Conservation (phyloP, 2,113 vertebrate species). For the Lophura nycthemera region DNA sequence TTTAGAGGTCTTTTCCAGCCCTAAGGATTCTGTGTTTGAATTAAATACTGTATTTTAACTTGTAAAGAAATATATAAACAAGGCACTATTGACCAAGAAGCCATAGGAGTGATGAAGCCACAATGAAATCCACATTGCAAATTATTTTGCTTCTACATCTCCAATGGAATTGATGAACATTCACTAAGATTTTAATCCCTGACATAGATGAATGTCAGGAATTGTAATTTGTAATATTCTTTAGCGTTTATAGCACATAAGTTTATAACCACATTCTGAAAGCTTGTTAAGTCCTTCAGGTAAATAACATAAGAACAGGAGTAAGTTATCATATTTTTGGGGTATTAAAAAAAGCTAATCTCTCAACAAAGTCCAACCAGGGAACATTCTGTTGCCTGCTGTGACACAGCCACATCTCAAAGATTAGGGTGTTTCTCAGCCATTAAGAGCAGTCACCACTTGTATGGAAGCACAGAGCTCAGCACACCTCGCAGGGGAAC, state of each 20-base stretch:
- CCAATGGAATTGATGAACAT: background rate
- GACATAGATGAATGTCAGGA: background rate
- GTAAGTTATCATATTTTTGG: background rate
- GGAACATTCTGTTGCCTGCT: background rate
- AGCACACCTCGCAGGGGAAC: slow-evolving; percentile 72
- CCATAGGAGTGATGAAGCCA: background rate
- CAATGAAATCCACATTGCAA: background rate
- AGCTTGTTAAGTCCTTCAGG: background rate
- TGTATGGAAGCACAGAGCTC: slow-evolving; percentile 76
- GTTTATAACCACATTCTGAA: too few relatives aligned
- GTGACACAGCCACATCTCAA: background rate
- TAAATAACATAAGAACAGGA: background rate
- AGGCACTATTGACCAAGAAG: background rate
- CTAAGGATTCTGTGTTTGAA: background rate
- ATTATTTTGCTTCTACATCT: slow-evolving; percentile 13
- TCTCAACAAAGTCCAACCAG: background rate
- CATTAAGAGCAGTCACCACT: slow-evolving; percentile 25
- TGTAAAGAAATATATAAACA: background rate
- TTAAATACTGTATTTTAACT: background rate
- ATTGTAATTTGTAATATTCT: background rate
- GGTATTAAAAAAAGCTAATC: background rate
- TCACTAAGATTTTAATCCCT: background rate
- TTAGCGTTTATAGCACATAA: background rate
- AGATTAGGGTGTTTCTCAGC: background rate
- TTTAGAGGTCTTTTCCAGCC: too few relatives aligned